These are phyloP conservation scores for Heliconius eleuchia DNA, from an alignment of 1,140 invertebrate species.

Conservation along the genomic window DNA sequence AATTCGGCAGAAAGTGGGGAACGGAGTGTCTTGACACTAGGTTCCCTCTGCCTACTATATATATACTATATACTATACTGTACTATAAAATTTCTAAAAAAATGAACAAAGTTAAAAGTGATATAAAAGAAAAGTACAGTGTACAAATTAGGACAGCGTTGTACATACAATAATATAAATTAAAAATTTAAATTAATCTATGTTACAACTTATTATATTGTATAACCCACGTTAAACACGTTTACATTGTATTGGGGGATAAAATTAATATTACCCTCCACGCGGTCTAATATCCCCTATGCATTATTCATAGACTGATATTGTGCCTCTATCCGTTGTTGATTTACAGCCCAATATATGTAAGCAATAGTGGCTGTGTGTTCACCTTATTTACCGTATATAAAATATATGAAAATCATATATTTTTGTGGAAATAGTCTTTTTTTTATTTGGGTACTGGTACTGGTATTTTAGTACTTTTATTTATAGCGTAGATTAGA, in stretches of 20 bases:
- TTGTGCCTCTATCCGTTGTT: conserved; percentile 5
- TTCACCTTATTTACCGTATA: neutral
- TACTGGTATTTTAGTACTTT: too few relatives aligned
- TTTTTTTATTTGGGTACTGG: too few relatives aligned
- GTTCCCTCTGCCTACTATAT: too few relatives aligned
- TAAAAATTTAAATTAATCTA: too few relatives aligned
- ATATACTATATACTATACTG: too few relatives aligned
- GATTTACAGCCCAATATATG: conserved; percentile 4
- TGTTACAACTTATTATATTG: neutral
- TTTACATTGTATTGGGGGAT: conserved; percentile 4
- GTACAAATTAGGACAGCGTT: neutral
- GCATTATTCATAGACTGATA: conserved; percentile 1
- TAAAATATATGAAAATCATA: neutral
- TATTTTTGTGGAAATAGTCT: neutral
- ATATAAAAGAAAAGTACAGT: neutral
- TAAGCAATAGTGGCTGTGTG: neutral
- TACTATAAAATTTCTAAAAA: too few relatives aligned
- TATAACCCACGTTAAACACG: neutral
- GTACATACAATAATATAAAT: neutral
- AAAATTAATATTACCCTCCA: conserved; percentile 9
- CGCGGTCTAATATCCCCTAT: conserved; percentile 5
- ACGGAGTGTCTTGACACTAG: too few relatives aligned
- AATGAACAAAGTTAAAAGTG: too few relatives aligned
- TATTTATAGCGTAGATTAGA: too few relatives aligned
- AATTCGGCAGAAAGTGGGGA: too few relatives aligned